Base-by-base conservation (phyloP, 2,797 vertebrate genomes). In the Pachyuromys duprasi region DNA sequence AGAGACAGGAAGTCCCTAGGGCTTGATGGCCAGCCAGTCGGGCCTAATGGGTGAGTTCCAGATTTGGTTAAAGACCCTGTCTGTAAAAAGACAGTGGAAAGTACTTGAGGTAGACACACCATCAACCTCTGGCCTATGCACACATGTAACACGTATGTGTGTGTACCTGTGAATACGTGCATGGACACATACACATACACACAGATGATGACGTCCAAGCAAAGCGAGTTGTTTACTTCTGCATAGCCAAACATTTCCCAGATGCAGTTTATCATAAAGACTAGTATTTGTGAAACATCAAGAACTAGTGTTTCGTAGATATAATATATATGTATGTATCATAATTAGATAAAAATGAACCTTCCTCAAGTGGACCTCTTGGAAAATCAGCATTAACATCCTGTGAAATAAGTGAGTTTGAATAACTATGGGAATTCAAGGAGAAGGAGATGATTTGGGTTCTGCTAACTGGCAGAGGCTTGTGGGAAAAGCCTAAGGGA, bases 281-380 rank as follows among this genome's bases (percentile, higher is more conserved):
- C 20, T 96, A 45, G 90, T 81, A 63, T 91, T 91, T 90, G 72
- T 80, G 57, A 82, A 93, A 95, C 36, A 83, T 74, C 2, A 67
- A 72, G 15, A 94, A 31, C 80, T 90, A 76, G 49, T 74, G 28
- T 60, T 96, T 93, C 60, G 31, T 63, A 60, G n/a, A n/a, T 8
- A 70, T 20, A 20, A 49, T 36, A 11, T n/a, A 11, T 39, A 39
- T 36, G 22, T 22, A 39, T 36, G 36, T 33, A 53, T 28, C 67
- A 67, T 86, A 94, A 95, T 97, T 78, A 95, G 57, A 88, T 79
- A 76, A 90, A 76, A 94, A 63, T 60, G 83, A 53, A 24, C 42
- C 39, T 94, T 95, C 55, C 55, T 91, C 42, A 83, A 72, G 53
- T 92, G 89, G 57, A 65, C 45, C 57, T 55, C 80, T 94, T 86